Evolutionary conservation across 2,888 invertebrate genomes (phyloP).

Genomic region (Junonia oenone): DNA sequence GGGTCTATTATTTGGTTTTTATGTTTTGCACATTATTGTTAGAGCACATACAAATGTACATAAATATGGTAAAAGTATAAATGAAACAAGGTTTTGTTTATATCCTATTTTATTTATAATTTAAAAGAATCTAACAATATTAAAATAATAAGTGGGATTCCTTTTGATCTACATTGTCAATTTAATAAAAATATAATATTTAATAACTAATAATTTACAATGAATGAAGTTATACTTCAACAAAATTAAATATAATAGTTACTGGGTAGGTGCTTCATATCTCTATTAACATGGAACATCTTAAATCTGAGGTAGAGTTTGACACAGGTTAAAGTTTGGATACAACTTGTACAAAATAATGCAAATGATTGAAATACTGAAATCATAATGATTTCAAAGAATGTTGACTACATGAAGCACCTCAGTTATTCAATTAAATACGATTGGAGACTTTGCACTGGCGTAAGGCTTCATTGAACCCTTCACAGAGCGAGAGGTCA

Average conservation of each 20-base stretch:
- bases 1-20: no score
- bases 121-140: slow-evolving; percentile 47
- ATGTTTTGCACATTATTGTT: no score
- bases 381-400: slow-evolving; percentile 33
- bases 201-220: slow-evolving; percentile 25
- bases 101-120: slow-evolving; percentile 41
- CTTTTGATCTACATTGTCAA: slow-evolving; percentile 24
- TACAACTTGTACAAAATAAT: slow-evolving; percentile 37
- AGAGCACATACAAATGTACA: background rate
- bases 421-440: slow-evolving; percentile 63
- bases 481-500: slow-evolving; percentile 95
- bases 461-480: slow-evolving; percentile 97
- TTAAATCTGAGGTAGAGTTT: slow-evolving; percentile 41
- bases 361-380: slow-evolving; percentile 36
- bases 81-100: slow-evolving; percentile 37
- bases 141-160: slow-evolving; percentile 42
- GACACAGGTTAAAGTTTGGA: slow-evolving; percentile 31
- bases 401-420: slow-evolving; percentile 22
- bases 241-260: slow-evolving; percentile 43
- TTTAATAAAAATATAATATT: slow-evolving; percentile 20
- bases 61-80: slow-evolving; percentile 1
- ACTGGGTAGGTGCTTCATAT: slow-evolving; percentile 48
- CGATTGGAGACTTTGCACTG: slow-evolving; percentile 94
- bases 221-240: slow-evolving; percentile 17
- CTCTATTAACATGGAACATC: slow-evolving; percentile 37